A percentile compares a stretch with the other conserved stretches of the same genome.
phyloP scores from a whole-genome alignment of 2,113 vertebrate genomes.

The Coregonus clupeaformis region DNA sequence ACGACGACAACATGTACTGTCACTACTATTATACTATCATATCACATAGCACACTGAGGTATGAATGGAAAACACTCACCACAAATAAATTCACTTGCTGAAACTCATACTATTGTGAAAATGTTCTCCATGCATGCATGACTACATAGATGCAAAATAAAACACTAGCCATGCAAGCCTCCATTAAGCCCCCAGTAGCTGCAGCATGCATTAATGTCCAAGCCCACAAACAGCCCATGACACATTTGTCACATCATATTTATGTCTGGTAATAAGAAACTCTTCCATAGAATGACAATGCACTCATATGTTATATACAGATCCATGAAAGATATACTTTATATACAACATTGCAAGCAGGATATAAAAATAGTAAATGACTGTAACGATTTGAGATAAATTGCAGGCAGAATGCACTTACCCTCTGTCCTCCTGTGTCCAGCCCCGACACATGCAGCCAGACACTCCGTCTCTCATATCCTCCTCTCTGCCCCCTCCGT shows the following conservation, averaged over 20 bases:
- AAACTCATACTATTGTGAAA: background rate
- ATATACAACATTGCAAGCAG: slow-evolving; percentile 18
- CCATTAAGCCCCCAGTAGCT: background rate
- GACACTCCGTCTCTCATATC: background rate
- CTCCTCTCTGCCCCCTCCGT: slow-evolving; percentile 11
- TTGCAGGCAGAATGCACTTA: slow-evolving; percentile 30
- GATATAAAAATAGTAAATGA: slow-evolving; percentile 35
- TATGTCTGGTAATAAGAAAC: slow-evolving; percentile 38
- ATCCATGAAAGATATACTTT: slow-evolving; percentile 9
- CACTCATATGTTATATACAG: slow-evolving; percentile 32
- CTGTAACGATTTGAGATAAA: slow-evolving; percentile 16
- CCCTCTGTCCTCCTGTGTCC: slow-evolving; percentile 18
- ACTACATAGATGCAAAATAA: background rate
- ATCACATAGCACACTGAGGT: slow-evolving; percentile 16
- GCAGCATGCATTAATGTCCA: slow-evolving; percentile 58
- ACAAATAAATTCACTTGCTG: background rate
- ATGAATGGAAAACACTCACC: slow-evolving; percentile 53
- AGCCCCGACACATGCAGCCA: slow-evolving; percentile 7
- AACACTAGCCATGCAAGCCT: background rate
- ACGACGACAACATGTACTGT: background rate
- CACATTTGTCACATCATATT: slow-evolving; percentile 64
- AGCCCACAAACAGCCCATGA: slow-evolving; percentile 64
- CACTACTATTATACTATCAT: slow-evolving; percentile 13
- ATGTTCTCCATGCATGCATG: too few species aligned
- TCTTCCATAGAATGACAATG: slow-evolving; percentile 48